Conservation (phyloP, 2,113 vertebrate genomes). For the Oceanodroma tethys region DNA sequence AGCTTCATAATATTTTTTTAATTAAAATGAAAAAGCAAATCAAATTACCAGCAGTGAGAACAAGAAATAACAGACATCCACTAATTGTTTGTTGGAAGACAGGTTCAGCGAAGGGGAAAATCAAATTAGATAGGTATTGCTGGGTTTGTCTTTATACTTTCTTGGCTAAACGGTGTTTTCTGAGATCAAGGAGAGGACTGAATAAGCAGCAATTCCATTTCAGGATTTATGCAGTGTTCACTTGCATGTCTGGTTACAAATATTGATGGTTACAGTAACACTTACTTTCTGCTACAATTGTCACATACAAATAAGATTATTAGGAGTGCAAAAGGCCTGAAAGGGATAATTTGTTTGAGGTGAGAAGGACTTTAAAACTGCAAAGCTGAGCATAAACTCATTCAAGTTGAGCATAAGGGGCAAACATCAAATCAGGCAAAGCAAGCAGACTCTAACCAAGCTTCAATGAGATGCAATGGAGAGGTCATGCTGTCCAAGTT, state of each 20-base stretch:
- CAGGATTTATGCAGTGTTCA: background rate
- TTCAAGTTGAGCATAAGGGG: background rate
- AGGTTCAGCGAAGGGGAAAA: background rate
- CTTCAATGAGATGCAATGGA: background rate
- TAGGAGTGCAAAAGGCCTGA: background rate
- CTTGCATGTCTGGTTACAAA: background rate
- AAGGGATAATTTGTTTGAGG: background rate
- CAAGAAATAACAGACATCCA: background rate
- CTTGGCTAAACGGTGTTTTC: background rate
- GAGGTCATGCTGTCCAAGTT: background rate
- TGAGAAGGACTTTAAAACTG: background rate
- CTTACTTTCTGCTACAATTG: background rate
- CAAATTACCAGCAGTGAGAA: background rate
- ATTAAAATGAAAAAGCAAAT: background rate
- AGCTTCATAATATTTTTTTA: background rate
- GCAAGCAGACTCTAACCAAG: background rate
- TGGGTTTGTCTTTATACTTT: background rate
- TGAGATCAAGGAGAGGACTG: background rate
- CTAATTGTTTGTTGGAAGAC: background rate
- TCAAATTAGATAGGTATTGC: background rate
- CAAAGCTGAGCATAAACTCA: background rate
- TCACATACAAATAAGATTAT: background rate
- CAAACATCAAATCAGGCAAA: background rate
- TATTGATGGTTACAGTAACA: background rate
- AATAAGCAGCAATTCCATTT: background rate